Base-by-base conservation (phyloP, 2,888 invertebrate genomes). In the Anticlea derivata region DNA sequence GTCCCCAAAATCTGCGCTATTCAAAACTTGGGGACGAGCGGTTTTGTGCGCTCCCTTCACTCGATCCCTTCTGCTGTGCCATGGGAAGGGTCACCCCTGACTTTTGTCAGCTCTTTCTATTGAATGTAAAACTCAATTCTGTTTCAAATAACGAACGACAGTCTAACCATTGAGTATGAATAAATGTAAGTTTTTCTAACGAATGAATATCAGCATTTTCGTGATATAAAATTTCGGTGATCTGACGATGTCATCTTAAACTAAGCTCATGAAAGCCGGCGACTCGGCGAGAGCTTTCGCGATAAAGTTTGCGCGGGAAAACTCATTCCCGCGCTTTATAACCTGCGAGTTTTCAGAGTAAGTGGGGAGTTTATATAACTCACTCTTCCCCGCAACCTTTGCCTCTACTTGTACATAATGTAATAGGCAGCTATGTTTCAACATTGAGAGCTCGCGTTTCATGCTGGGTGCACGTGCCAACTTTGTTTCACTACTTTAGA, bases 271-370 rank as follows among this genome's bases (percentile, higher is more conserved):
- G 73, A 75, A 78, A 80, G 78, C 73, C 72, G 73, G 67, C 55
- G 60, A 62, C 60, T 68, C 69, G 70, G 61, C 64, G 65, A 63
- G 65, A 68, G 68, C 70, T 73, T 70, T 70, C 60, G 77, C 73
- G 75, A 83, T 83, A 84, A 83, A 86, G 80, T 87, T 87, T 87
- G 70, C 79, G 85, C 84, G 83, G 75, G 83, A 83, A 86, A 86
- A 81, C 78, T 83, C 85, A 80, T 86, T 86, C 84, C 83, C 86
- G 86, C 86, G 84, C 82, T 85, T 86, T 84, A 83, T 78, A 79
- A 75, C 76, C 73, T 73, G 73, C 67, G 79, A 79, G 78, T 81
- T 83, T 83, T 75, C 78, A 72, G 70, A 71, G 64, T 63, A 71
- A 73, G 70, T 69, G 71, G 73, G 65, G 71, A 70, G 57, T 68